Base-by-base conservation (phyloP, 37 sponge, comb jelly and placozoan species). In the Agelas oroides region DNA sequence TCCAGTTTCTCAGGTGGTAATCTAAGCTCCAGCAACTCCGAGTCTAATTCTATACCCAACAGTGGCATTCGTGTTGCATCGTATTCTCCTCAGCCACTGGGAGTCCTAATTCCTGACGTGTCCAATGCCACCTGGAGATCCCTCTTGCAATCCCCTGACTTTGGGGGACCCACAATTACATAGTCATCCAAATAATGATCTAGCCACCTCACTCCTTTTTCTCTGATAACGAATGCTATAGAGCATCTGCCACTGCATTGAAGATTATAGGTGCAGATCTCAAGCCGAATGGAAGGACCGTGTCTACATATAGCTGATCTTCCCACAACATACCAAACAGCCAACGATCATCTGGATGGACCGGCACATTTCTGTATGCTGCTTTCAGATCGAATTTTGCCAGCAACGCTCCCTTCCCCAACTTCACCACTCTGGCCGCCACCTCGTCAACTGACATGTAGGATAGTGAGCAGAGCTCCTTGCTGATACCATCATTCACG, bases 351-450 rank as follows among this genome's bases (percentile, higher is more conserved):
- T 66, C 79, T 12, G 71, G 78, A 55, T 86, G 79, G n/a, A 86
- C 71, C 18, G 87, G 87, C 5, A 86, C 54, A 20, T 78, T 24
- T 19, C 87, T 46, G 77, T 69, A 86, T 23, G 87, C 87, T 13
- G 39, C n/a, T 36, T 66, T 67, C 36, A 86, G 31, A 56, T 86
- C 87, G 23, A 76, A 30, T 41, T 84, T 84, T 11, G 73, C 73
- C 73, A 72, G 37, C 16, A 53, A 34, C 11, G 73, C 54, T n/a
- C n/a, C n/a, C n/a, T n/a, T 12, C 73, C 73, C 23, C 54, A 17
- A n/a, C 73, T 53, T 5, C 5, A 14, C 35, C 34, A n/a, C n/a
- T n/a, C n/a, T n/a, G n/a, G n/a, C n/a, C n/a, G n/a, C 6, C 33
- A 54, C 34, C 17, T 56, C 36, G 17, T 27, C 8, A 1, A 0